A percentile compares a stretch with the other conserved stretches of the same genome.
Evolutionary conservation across 2,113 vertebrate species (phyloP).

Genomic region (Chaenocephalus aceratus): DNA sequence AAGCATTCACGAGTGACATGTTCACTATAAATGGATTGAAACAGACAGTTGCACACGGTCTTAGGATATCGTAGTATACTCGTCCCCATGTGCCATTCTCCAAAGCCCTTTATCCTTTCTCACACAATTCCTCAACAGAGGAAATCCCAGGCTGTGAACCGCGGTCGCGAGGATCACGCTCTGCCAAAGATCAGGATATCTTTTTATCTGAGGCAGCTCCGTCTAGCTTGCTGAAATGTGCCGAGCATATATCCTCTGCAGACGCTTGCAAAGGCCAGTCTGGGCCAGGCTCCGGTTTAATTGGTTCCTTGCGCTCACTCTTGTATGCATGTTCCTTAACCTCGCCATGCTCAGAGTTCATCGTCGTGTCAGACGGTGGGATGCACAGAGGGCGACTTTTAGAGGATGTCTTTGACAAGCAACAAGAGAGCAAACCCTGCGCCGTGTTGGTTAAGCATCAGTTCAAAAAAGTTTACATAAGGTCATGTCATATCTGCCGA

Average conservation of each 20-base stretch:
- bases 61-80: slow-evolving; percentile 5
- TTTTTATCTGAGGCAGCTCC: slow-evolving; percentile 46
- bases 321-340: slow-evolving; percentile 21
- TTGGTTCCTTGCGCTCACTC: slow-evolving; percentile 44
- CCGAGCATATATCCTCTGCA: slow-evolving; percentile 42
- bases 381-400: not conserved
- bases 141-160: slow-evolving; percentile 59
- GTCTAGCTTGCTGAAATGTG: slow-evolving; percentile 25
- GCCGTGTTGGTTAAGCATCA: not conserved
- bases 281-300: slow-evolving; percentile 49
- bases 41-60: not conserved
- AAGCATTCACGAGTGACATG: not conserved
- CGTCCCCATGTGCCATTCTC: slow-evolving; percentile 36
- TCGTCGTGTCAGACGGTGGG: slow-evolving; percentile 25
- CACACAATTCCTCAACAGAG: slow-evolving; percentile 34
- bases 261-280: slow-evolving; percentile 36
- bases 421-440: not conserved
- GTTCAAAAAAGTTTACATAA: slow-evolving; percentile 14
- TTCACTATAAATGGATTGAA: not conserved
- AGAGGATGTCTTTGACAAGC: not conserved
- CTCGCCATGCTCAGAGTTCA: slow-evolving; percentile 25
- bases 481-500: not conserved
- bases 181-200: slow-evolving; percentile 53
- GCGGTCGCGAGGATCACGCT: slow-evolving; percentile 52
- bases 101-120: slow-evolving; percentile 53